Conservation (phyloP, 2,113 vertebrate species). For the Octodon degus region DNA sequence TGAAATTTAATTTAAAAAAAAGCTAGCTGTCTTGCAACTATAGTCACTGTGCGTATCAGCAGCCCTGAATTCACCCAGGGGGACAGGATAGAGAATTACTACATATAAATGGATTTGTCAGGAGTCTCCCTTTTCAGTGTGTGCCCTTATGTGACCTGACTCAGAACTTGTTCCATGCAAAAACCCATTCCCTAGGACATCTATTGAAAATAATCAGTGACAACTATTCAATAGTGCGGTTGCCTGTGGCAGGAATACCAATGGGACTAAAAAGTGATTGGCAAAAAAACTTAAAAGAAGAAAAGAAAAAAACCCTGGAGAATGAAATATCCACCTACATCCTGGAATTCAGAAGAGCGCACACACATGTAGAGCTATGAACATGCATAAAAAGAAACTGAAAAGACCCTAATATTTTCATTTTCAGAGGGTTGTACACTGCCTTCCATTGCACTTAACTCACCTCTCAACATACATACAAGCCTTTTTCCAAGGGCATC, state of each 20-base stretch:
- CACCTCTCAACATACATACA: neutral
- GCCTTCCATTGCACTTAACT: neutral
- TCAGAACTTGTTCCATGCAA: neutral
- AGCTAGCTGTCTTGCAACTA: neutral
- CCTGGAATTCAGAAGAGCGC: neutral
- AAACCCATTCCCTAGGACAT: neutral
- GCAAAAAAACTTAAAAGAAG: neutral
- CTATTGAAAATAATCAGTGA: conserved; percentile 22
- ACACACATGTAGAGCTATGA: neutral
- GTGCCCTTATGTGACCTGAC: neutral
- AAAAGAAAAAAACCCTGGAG: neutral
- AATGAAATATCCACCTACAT: neutral
- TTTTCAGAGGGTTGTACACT: neutral
- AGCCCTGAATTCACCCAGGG: neutral
- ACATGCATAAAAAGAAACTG: neutral
- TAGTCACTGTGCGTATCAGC: neutral
- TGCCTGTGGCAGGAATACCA: neutral
- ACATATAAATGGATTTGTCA: neutral
- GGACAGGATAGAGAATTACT: neutral
- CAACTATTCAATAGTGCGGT: neutral
- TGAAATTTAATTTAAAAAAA: no score
- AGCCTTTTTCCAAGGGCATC: neutral
- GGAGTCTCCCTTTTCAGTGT: neutral
- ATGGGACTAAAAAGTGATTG: neutral
- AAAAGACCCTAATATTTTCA: neutral